Base-by-base conservation (phyloP, 2,888 invertebrate species). In the Chrysodeixis includens region DNA sequence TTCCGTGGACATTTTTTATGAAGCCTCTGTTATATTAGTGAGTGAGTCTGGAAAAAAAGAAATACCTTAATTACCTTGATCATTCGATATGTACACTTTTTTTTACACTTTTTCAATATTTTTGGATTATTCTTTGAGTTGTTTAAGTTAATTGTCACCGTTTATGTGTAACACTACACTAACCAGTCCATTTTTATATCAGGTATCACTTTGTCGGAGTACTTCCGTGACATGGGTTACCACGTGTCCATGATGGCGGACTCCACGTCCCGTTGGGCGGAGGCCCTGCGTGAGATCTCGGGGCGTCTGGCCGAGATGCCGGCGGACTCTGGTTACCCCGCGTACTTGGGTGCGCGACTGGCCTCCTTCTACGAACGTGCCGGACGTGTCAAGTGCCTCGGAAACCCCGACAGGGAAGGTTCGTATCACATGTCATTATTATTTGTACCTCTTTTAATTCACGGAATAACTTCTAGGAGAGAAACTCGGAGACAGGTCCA, bases 231-330 rank as follows among this genome's bases (percentile, higher is more conserved):
- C 95, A 99, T 99, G 99, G 99, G 99, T 89, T 99, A 99, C 97
- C 98, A 99, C 93, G 99, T 99, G 54, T 99, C 99, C 82, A 99
- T 99, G 99, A 99, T 99, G 99, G 99, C 99, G 74, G 99, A 99
- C 95, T 99, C 99, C 30, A 99, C 99, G 20, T 99, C 99, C 14
- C 98, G 99, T 95, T 99, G 99, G 99, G 99, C 99, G 71, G 99
- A 99, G 95, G 99, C 99, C 83, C 96, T 99, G 93, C 97, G 99
- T 96, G 99, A 99, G 97, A 99, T 99, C 95, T 99, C 99, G 0
- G 99, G 98, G 84, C 99, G 99, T 95, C 96, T 99, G 90, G 99
- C 99, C 90, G 99, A 99, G 96, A 99, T 99, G 99, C 99, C 99
- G 88, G 99, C 99, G 85, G 99, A 98, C 96, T 97, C 97, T 56